These are phyloP conservation scores for Acleris literana DNA, from an alignment of 2,888 invertebrate species.

Conservation along the genomic window DNA sequence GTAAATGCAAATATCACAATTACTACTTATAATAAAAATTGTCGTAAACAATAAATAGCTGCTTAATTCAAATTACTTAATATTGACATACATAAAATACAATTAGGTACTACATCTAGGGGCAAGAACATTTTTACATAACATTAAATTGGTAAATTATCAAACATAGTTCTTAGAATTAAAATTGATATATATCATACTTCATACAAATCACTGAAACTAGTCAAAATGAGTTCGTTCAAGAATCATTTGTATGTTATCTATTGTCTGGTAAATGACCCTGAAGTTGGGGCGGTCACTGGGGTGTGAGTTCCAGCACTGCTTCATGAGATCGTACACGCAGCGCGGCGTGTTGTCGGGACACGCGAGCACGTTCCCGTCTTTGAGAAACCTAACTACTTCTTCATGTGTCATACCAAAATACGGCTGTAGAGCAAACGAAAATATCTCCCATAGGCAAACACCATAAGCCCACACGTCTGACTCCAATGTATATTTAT, in stretches of 20 bases:
- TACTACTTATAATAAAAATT: slow-evolving; percentile 40
- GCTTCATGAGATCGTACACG: slow-evolving; percentile 95
- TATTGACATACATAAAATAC: slow-evolving; percentile 33
- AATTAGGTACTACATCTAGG: slow-evolving; percentile 34
- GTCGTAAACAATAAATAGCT: slow-evolving; percentile 39
- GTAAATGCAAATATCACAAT: slow-evolving; percentile 30
- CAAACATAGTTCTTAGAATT: slow-evolving; percentile 34
- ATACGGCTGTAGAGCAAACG: slow-evolving; percentile 97
- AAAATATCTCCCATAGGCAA: slow-evolving; percentile 98
- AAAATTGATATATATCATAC: slow-evolving; percentile 14
- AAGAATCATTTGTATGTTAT: slow-evolving; percentile 84
- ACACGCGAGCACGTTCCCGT: slow-evolving; percentile 94
- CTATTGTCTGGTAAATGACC: slow-evolving; percentile 90
- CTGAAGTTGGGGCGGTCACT: slow-evolving; percentile 93
- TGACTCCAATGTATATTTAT: slow-evolving; percentile 97
- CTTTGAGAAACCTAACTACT: slow-evolving; percentile 96
- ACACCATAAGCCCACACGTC: slow-evolving; percentile 99
- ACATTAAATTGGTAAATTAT: slow-evolving; percentile 32
- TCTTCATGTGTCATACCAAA: slow-evolving; percentile 99
- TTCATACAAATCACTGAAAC: slow-evolving; percentile 41
- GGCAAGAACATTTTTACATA: slow-evolving; percentile 39
- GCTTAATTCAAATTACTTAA: slow-evolving; percentile 33
- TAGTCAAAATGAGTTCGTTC: slow-evolving; percentile 76
- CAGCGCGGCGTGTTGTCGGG: slow-evolving; percentile 95
- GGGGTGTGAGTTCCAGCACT: slow-evolving; percentile 96